Conservation (phyloP, 2,888 invertebrate genomes). For the Furcula furcula region DNA sequence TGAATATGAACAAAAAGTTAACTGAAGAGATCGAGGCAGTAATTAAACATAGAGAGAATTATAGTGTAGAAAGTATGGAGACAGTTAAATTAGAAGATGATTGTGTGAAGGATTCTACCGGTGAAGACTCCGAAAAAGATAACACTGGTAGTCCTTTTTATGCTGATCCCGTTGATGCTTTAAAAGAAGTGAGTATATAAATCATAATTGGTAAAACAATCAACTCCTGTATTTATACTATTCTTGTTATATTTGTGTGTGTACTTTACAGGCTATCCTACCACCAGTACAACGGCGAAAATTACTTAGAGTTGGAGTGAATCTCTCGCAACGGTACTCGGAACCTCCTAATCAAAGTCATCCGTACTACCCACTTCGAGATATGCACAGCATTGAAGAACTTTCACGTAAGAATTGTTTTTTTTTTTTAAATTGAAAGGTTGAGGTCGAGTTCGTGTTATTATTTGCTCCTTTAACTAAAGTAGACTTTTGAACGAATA, state of each 20-base stretch:
- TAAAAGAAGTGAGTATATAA: conserved; percentile 78
- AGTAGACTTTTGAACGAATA: no score
- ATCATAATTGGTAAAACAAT: background rate
- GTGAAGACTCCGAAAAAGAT: conserved; percentile 67
- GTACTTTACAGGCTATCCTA: conserved; percentile 53
- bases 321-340: conserved; percentile 82
- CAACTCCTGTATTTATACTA: background rate
- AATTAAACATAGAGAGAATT: conserved; percentile 62
- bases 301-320: conserved; percentile 62
- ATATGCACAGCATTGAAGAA: conserved; percentile 80
- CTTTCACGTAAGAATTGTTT: conserved; percentile 77
- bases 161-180: conserved; percentile 93
- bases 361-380: conserved; percentile 73
- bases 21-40: conserved; percentile 75
- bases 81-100: conserved; percentile 73
- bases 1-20: conserved; percentile 76
- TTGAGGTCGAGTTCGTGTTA: no score
- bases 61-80: conserved; percentile 73
- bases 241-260: background rate
- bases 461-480: no score
- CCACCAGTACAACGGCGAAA: conserved; percentile 72
- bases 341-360: conserved; percentile 81
- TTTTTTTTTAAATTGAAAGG: no score
- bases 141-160: conserved; percentile 94
- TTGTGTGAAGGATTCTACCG: conserved; percentile 44